Conservation (phyloP, 2,888 invertebrate genomes). For the Drosophila austrosaltans region DNA sequence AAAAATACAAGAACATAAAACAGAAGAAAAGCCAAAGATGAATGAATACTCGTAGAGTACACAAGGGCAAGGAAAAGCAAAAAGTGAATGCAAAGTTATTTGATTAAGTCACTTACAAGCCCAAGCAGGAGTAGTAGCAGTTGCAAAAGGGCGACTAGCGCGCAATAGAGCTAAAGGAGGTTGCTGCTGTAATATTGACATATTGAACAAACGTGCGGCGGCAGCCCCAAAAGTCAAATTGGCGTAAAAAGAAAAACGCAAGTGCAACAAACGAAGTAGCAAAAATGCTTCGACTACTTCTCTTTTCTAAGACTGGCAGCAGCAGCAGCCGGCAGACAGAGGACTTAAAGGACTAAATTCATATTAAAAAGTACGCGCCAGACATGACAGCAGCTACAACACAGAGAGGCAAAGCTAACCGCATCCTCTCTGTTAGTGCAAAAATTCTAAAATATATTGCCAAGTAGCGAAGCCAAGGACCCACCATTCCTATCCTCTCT, state of each 20-base stretch:
- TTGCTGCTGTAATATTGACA: conserved; percentile 75
- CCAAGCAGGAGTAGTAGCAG: conserved; percentile 7
- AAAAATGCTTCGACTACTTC: conserved; percentile 4
- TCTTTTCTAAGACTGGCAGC: conserved; percentile 15
- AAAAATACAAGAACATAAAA: conserved; percentile 53
- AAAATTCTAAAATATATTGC: conserved; percentile 75
- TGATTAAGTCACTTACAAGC: conserved; percentile 76
- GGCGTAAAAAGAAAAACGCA: conserved; percentile 49
- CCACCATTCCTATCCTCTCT: background rate
- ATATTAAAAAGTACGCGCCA: conserved; percentile 74
- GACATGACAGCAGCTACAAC: conserved; percentile 71
- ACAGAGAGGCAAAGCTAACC: conserved; percentile 31
- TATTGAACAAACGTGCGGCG: conserved; percentile 77
- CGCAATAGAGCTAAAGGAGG: conserved; percentile 17
- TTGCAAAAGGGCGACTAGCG: background rate
- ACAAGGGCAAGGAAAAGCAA: conserved; percentile 20
- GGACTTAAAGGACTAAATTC: conserved; percentile 79
- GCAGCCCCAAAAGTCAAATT: conserved; percentile 57
- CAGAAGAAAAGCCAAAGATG: background rate
- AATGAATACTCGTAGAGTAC: conserved; percentile 3
- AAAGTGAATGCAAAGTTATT: conserved; percentile 68
- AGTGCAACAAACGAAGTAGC: conserved; percentile 50
- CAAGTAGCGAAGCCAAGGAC: conserved; percentile 16
- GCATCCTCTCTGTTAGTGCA: conserved; percentile 52
- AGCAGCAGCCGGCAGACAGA: conserved; percentile 40